Percentiles rank a stretch among this genome's conserved stretches.
Conservation (phyloP, 2,113 vertebrate genomes). For the Mesoclemmys tuberculata region DNA sequence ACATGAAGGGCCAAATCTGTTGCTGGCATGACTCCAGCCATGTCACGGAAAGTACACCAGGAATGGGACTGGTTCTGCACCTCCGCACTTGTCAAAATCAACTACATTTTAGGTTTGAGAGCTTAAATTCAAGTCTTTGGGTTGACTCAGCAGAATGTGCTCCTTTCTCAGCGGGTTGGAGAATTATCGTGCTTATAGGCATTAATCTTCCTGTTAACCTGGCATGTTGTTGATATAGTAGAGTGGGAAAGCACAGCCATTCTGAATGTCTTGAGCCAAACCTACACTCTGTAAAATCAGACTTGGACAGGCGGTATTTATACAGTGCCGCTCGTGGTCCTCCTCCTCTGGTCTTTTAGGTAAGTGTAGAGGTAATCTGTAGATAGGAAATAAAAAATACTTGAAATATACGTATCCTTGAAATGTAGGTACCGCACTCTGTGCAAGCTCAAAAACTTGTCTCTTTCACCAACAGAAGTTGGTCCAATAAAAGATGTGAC, state of each 20-base stretch:
- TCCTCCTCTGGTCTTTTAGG: conserved; percentile 43
- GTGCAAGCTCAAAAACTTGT: neutral
- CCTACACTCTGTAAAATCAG: conserved; percentile 22
- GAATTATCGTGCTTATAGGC: conserved; percentile 7
- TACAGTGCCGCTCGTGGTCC: conserved; percentile 22
- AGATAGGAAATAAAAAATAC: conserved; percentile 43
- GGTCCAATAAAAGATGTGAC: neutral
- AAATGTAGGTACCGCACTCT: neutral
- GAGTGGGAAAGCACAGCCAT: neutral
- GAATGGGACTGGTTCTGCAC: neutral
- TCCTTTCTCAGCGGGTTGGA: neutral
- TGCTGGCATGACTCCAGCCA: neutral
- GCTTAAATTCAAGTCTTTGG: conserved; percentile 14
- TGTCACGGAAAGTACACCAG: conserved; percentile 8
- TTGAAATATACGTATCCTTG: conserved; percentile 4
- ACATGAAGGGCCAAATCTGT: neutral
- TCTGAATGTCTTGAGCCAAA: conserved; percentile 49
- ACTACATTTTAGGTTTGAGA: neutral
- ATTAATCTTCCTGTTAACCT: conserved; percentile 1
- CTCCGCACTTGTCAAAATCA: conserved; percentile 13
- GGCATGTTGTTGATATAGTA: neutral
- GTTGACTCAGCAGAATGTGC: neutral
- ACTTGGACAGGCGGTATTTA: conserved; percentile 4
- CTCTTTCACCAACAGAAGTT: neutral
- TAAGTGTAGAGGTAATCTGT: too few relatives aligned